Evolutionary conservation across 2,888 invertebrate species (phyloP), one percentile per base, ranked within the genome.

Genomic region (Hyposoter didymator): DNA sequence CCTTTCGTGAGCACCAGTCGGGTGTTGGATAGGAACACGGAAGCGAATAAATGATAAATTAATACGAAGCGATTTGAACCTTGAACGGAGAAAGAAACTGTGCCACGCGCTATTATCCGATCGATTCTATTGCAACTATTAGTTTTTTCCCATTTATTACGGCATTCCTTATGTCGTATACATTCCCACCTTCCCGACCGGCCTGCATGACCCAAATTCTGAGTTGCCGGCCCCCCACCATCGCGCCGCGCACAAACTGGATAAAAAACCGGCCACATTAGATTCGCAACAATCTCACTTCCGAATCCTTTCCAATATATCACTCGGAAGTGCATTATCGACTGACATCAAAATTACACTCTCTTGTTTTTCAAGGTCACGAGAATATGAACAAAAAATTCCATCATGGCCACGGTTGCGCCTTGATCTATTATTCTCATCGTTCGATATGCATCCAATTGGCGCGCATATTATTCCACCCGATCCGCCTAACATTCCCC

Each of bases 291-390:
- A 67, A 35, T 66, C 39, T 78, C 35, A n/a, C 19, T 32, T 39
- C 64, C 19, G 66, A 73, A 55, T 35, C 39, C 10, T 59, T 28
- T 59, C 4, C 1, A 22, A 28, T 59, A 22, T 22, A 55, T 55
- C n/a, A 28, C 28, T 28, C 14, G 28, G 28, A 59, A 14, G 59
- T 59, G 59, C 14, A 59, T 28, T 59, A 28, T 28, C 28, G 14
- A 59, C 22, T 2, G 55, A 28, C 12, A 28, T 12, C 12, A 32
- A 5, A 62, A 39, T 28, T n/a, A 52, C 22, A 32, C 17, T 43
- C 19, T 47, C 47, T 19, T 47, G 67, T 78, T 28, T 76, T 84
- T 80, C 59, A 39, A 76, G 80, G 75, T 80, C 75, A 84, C 70
- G 43, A 49, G 28, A 66, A 39, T 39, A 39, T 1, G 64, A 22